Percentiles rank a stretch among this genome's conserved stretches.
phyloP scores from a whole-genome alignment of 2,888 invertebrate genomes.

The Strigamia maritima region DNA sequence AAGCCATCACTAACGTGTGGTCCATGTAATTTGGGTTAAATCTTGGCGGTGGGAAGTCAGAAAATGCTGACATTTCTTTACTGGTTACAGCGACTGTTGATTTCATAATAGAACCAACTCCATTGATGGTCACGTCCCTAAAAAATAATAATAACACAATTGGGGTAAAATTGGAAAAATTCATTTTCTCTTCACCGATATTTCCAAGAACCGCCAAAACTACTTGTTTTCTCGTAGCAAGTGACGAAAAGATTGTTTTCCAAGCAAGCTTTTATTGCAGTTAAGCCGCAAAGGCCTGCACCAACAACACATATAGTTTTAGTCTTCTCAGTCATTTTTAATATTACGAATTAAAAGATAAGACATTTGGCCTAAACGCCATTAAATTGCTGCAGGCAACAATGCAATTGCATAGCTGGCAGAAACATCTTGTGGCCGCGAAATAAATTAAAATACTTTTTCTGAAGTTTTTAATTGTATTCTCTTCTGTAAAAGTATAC shows the following conservation, averaged over 20 bases:
- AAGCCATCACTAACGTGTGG: constrained; percentile 50
- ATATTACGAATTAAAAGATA: not conserved
- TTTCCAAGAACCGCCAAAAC: constrained; percentile 51
- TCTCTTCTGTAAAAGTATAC: too few species aligned
- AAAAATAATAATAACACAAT: constrained; percentile 36
- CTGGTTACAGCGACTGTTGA: constrained; percentile 12
- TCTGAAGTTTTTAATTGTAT: too few species aligned
- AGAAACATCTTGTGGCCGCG: too few species aligned
- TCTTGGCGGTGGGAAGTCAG: constrained; percentile 52
- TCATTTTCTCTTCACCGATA: constrained; percentile 31
- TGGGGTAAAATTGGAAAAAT: constrained; percentile 5
- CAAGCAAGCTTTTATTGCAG: constrained; percentile 50
- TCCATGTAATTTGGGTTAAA: constrained; percentile 54
- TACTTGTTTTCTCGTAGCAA: constrained; percentile 49
- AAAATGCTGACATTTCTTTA: constrained; percentile 52
- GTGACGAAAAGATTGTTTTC: constrained; percentile 50
- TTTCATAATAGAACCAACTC: constrained; percentile 38
- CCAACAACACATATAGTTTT: constrained; percentile 48
- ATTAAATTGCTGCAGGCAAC: not conserved
- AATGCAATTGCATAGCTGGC: not conserved
- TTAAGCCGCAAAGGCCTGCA: constrained; percentile 52
- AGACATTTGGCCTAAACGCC: not conserved
- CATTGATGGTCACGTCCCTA: constrained; percentile 44
- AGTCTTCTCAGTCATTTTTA: not conserved
- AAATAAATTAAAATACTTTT: too few species aligned